Conservation (phyloP, 2,888 invertebrate species). For the Schizaphis graminum region DNA sequence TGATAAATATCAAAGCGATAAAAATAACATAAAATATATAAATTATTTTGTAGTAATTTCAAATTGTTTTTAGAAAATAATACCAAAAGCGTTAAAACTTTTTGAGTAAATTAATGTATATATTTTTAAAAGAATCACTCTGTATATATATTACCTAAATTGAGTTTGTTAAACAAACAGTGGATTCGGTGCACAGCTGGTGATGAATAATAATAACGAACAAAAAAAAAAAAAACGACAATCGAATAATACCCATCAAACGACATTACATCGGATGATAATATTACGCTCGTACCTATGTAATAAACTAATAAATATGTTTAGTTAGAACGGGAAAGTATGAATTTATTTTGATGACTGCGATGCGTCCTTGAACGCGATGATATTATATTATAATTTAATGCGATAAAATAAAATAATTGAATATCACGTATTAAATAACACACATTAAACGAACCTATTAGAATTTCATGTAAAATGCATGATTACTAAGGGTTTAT, state of each 20-base stretch:
- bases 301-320: not conserved
- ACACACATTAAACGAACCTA: not conserved
- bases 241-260: conserved; percentile 9
- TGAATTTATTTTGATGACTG: not conserved
- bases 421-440: not conserved
- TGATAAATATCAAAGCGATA: not conserved
- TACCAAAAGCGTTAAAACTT: not conserved
- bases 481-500: not conserved
- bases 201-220: not conserved
- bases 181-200: conserved; percentile 48
- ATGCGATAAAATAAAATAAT: not conserved
- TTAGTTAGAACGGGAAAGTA: not conserved
- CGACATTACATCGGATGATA: not conserved
- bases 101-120: not conserved
- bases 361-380: not conserved
- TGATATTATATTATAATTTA: not conserved
- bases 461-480: not conserved
- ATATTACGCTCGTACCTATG: not conserved
- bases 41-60: not conserved
- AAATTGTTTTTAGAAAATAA: not conserved
- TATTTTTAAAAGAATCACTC: not conserved
- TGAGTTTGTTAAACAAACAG: conserved; percentile 35
- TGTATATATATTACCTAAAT: not conserved
- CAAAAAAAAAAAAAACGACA: not conserved
- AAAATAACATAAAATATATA: not conserved